Evolutionary conservation across 2,113 vertebrate species (phyloP).

Genomic region (Misgurnus mizolepis): DNA sequence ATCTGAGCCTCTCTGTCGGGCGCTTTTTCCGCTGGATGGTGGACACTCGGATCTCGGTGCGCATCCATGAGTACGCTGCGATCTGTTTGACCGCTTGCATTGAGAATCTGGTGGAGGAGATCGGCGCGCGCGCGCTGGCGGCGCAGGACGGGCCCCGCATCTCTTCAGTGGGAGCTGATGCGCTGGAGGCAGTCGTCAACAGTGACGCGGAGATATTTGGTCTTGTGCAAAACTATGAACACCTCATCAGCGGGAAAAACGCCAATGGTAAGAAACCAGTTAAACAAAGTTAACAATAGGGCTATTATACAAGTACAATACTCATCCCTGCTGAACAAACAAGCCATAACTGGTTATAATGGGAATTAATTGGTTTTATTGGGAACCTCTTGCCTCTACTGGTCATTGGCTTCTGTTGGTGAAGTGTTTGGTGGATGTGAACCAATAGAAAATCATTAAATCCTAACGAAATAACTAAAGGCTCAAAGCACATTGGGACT

Average conservation of each 20-base stretch:
- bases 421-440: too few species aligned
- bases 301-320: too few species aligned
- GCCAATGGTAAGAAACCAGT: conserved; percentile 81
- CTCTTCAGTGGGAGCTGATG: conserved; percentile 74
- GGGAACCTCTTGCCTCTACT: too few species aligned
- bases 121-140: conserved; percentile 76
- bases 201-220: conserved; percentile 91
- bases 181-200: conserved; percentile 83
- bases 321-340: too few species aligned
- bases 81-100: conserved; percentile 85
- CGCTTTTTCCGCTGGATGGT: conserved; percentile 98
- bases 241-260: conserved; percentile 90
- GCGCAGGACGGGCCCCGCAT: conserved; percentile 66
- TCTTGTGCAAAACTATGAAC: conserved; percentile 86
- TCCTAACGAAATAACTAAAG: too few species aligned
- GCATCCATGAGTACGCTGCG: conserved; percentile 90
- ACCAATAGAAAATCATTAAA: too few species aligned
- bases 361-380: too few species aligned
- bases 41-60: conserved; percentile 89
- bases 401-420: too few species aligned
- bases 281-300: too few species aligned
- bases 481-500: too few species aligned
- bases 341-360: too few species aligned
- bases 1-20: conserved; percentile 86
- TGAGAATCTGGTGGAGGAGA: conserved; percentile 87